These are phyloP conservation scores for Brachynemurus nebulosus DNA, from an alignment of 2,888 invertebrate genomes.

Conservation along the genomic window DNA sequence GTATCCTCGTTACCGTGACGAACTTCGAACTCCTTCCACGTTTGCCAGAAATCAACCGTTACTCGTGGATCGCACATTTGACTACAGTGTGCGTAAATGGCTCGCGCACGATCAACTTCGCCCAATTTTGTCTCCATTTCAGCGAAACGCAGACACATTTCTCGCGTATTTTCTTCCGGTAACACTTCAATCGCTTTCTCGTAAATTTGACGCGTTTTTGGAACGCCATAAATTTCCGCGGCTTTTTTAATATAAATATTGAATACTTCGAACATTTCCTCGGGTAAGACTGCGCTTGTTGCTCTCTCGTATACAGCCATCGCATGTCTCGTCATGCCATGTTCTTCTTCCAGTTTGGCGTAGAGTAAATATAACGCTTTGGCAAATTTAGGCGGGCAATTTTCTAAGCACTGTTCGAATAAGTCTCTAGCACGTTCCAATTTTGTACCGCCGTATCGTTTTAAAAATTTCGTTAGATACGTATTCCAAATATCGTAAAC, in stretches of 20 bases:
- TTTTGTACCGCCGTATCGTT: constrained; percentile 89
- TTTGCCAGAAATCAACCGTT: constrained; percentile 91
- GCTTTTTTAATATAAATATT: constrained; percentile 98
- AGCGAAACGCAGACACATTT: constrained; percentile 93
- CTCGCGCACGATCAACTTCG: constrained; percentile 93
- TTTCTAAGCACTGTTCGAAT: constrained; percentile 96
- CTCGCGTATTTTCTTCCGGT: constrained; percentile 77
- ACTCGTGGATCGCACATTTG: constrained; percentile 99
- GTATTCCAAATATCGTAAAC: constrained; percentile 99
- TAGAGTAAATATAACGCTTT: constrained; percentile 90
- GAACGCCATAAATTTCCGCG: constrained; percentile 93
- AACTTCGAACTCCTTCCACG: constrained; percentile 99
- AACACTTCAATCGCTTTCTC: constrained; percentile 94
- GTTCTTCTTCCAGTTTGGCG: constrained; percentile 96
- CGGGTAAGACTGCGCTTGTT: constrained; percentile 78
- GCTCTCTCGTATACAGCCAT: constrained; percentile 99
- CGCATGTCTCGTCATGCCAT: constrained; percentile 93
- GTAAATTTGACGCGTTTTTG: constrained; percentile 93
- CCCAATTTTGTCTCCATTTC: constrained; percentile 98
- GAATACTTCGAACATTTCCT: constrained; percentile 95
- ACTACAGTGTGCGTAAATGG: constrained; percentile 95
- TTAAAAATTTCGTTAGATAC: constrained; percentile 92
- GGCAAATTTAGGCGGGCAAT: constrained; percentile 91
- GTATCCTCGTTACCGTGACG: constrained; percentile 99
- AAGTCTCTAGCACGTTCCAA: constrained; percentile 93